Percentiles rank a stretch among this genome's conserved stretches.
phyloP scores from a whole-genome alignment of 2,113 vertebrate species.

The Heteronetta atricapilla region DNA sequence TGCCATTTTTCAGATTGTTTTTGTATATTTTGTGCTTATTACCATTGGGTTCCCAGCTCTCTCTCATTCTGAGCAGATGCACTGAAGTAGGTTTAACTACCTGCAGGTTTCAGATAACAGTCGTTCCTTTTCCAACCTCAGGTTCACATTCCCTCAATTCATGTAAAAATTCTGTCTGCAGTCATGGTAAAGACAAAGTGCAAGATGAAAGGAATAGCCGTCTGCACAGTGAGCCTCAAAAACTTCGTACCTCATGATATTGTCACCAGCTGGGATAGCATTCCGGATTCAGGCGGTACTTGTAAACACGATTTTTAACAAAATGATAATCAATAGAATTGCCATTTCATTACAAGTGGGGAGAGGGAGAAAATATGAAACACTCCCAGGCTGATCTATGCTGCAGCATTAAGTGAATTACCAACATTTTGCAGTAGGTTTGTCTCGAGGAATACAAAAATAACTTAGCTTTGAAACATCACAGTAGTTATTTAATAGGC shows the following conservation, averaged over 20 bases:
- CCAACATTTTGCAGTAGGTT: background rate
- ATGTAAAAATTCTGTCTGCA: constrained; percentile 33
- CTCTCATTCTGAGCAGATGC: constrained; percentile 27
- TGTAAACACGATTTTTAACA: constrained; percentile 31
- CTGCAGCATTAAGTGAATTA: constrained; percentile 29
- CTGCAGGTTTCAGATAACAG: constrained; percentile 53
- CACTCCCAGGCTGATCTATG: background rate
- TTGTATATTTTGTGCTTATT: background rate
- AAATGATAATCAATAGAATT: constrained; percentile 9
- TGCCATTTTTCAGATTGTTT: constrained; percentile 34
- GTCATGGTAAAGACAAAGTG: constrained; percentile 49
- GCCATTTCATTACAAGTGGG: background rate
- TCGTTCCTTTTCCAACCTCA: background rate
- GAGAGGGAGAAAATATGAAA: background rate
- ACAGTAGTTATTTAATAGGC: constrained; percentile 31
- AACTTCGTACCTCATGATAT: background rate
- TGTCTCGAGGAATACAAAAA: constrained; percentile 27
- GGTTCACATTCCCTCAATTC: constrained; percentile 23
- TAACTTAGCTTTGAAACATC: constrained; percentile 45
- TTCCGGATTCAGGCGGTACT: background rate
- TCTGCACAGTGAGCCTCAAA: background rate
- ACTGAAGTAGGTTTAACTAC: constrained; percentile 45
- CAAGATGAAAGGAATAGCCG: constrained; percentile 6
- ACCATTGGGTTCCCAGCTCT: background rate
- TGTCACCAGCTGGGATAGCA: background rate